Base-by-base conservation (phyloP, 92 coral and sea anemone species). In the Siderastrea siderea region DNA sequence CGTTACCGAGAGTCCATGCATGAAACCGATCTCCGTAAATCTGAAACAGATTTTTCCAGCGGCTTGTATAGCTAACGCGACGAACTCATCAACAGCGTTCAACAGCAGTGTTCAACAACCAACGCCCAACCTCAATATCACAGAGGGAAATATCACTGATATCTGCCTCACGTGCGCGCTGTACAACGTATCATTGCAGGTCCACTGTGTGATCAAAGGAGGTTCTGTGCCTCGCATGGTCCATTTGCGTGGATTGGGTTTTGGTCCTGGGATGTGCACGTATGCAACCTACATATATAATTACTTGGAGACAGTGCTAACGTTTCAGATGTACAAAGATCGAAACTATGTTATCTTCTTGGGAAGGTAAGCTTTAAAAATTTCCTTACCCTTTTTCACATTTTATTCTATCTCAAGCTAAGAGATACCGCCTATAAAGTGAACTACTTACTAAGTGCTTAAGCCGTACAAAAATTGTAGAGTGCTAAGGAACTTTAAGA, bases 151-250 rank as follows among this genome's bases (percentile, higher is more conserved):
- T 38, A 64, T 16, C 47, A 81, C 94, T 8, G 80, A 84, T 19
- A 19, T 66, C 51, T 81, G 82, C 45, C 68, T 47, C 77, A 55
- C 38, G 55, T 76, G 84, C 57, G 92, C 85, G 55, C 81, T 92
- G 9, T 95, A 95, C 60, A 95, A 95, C 78, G 92, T 90, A 11
- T 91, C 96, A 17, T 0, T 95, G 38, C 79, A 84, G 52, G 93
- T 95, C 57, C 86, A 68, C 9, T 95, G 98, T 49, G 93, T 95
- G 3, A 91, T 95, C 79, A 95, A 95, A 55, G 98, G 98, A 13
- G 98, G 98, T 7, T 43, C 83, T 19, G 80, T 95, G 6, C 95
- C 98, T 0, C 75, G 77, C 63, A 60, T 65, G 54, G 60, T 95
- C 16, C 92, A 93, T 73, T 71, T 95, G 44, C 81, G 72, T 8